Evolutionary conservation across 2,888 invertebrate genomes (phyloP), one percentile per base, ranked within the genome.

Genomic region (Buathra laborator): DNA sequence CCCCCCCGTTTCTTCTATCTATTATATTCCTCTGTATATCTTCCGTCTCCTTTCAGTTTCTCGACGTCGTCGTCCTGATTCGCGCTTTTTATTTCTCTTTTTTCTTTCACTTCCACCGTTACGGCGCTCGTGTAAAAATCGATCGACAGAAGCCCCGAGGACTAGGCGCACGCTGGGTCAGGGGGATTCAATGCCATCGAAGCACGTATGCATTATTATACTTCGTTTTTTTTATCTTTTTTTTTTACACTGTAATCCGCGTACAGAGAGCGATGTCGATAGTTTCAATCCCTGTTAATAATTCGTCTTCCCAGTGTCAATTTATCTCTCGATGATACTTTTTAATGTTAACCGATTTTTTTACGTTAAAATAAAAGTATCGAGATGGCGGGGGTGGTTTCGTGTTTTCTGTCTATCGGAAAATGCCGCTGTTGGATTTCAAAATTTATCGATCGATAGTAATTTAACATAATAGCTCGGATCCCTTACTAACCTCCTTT

Each of bases 131-230:
- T 37, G 37, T 37, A 14, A 62, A 29, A 84, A 88, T 88, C 88
- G 88, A 87, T 88, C 84, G 80, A 67, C 64, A 80, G 79, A 87
- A 80, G 66, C 82, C 83, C 87, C 87, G 84, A 87, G 86, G 85
- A 86, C 83, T 3, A 37, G 37, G 81, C 81, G 87, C 85, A 81
- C 85, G 87, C 86, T 88, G 88, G 88, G 88, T 88, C 88, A 88
- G 87, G 85, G 64, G 79, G 82, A 88, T 88, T 88, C 88, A 88
- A 88, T 88, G 88, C 87, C 88, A 88, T 81, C 84, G 87, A 74
- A 82, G 51, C 76, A 66, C 66, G 37, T 66, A 76, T 66, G 66
- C 66, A 76, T 43, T 16, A 19, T 78, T 44, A 46, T 78, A 62
- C 46, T 3, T 12, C n/a, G 44, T 70, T 77, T 4, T 37, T 37